A percentile compares a stretch with the other conserved stretches of the same genome.
Conservation (phyloP, 2,113 vertebrate genomes). For the Serilophus lunatus region DNA sequence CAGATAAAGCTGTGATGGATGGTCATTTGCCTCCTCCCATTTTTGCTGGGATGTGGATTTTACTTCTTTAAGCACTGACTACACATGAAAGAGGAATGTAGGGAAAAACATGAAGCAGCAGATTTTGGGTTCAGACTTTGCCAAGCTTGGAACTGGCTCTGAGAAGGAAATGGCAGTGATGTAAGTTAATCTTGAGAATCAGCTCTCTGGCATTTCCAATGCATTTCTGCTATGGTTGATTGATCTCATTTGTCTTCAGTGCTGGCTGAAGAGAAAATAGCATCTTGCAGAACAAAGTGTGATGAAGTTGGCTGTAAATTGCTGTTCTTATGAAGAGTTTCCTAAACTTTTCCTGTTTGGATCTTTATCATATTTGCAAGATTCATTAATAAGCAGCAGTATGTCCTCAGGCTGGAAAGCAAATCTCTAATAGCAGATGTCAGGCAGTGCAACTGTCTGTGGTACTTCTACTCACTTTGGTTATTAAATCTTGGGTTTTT, state of each 20-base stretch:
- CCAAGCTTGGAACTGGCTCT: neutral
- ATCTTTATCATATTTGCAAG: neutral
- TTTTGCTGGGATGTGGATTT: neutral
- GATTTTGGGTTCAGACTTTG: neutral
- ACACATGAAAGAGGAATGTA: neutral
- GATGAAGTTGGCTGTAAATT: neutral
- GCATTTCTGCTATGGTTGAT: neutral
- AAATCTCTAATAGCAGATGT: neutral
- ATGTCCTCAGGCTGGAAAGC: neutral
- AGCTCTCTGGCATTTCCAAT: neutral
- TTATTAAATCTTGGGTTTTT: neutral
- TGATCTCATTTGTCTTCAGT: neutral
- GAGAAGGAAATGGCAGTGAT: neutral
- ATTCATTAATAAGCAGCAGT: neutral
- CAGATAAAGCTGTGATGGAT: neutral
- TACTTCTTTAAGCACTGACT: neutral
- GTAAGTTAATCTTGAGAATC: neutral
- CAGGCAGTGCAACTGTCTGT: neutral
- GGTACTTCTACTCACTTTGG: neutral
- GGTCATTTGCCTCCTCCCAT: too few relatives aligned
- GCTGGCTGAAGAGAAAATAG: neutral
- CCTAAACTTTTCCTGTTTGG: neutral
- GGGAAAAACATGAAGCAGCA: neutral
- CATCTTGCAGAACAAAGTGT: neutral
- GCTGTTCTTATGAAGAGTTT: neutral